Base-by-base conservation (phyloP, 1,140 invertebrate species). In the Yoshiicerus persimilis region DNA sequence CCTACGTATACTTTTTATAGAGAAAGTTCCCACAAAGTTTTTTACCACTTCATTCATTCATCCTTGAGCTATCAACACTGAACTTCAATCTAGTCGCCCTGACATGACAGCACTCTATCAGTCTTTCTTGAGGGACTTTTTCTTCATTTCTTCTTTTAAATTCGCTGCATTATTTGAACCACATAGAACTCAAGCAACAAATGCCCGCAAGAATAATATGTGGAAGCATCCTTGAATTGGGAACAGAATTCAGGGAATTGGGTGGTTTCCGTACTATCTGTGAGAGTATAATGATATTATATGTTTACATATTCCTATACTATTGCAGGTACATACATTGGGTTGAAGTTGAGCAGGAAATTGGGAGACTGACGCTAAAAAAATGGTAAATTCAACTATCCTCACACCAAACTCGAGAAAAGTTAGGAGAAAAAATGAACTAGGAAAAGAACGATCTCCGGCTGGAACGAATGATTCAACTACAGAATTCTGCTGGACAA, bases 341-440 rank as follows among this genome's bases (percentile, higher is more conserved):
- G 38, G 34, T n/a, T 80, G 75, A 80, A 80, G 30, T n/a, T n/a
- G 11, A 0, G 23, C 32, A 77, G 32, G 75, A 80, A 80, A 80
- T 80, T 80, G 75, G 32, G 32, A 80, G 75, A 56, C 75, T 80
- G 75, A 80, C 30, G 75, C 38, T n/a, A n/a, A 80, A 80, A 80
- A 77, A 80, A 80, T 80, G 75, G 75, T 80, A n/a, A 80, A 80
- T 34, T 80, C 75, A n/a, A 80, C 75, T 80, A n/a, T 80, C 16
- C 75, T 80, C 75, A 80, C 75, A 80, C 75, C 75, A 34, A 80
- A 32, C 13, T 38, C 75, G 16, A 13, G 75, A 32, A 80, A 80
- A 23, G 23, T 6, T n/a, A 32, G 75, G n/a, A 13, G 75, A n/a
- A 80, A 80, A 80, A 80, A 80, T n/a, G 62, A 66, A 23, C 25